Base-by-base conservation (phyloP, 2,113 vertebrate species). In the Gopherus flavomarginatus region DNA sequence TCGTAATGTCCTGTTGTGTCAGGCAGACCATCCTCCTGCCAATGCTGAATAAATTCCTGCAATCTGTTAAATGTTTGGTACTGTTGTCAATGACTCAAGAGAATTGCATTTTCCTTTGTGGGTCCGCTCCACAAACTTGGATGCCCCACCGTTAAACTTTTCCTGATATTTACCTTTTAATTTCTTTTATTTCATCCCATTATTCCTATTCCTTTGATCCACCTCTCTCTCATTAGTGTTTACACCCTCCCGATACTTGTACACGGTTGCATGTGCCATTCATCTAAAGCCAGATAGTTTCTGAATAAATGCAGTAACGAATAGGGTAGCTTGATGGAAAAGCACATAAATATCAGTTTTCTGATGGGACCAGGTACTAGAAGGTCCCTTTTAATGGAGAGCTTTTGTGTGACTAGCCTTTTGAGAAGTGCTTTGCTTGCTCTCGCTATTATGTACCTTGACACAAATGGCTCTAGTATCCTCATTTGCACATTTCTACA, bases 401-500 rank as follows among this genome's bases (percentile, higher is more conserved):
- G 87, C 86, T 92, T 50, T 97, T 90, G 83, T 59, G 35, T 95
- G 96, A 85, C 92, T 95, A 94, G 96, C 54, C 83, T 93, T 17
- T 5, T 21, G 38, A 79, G 79, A 69, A 95, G 94, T 96, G 90
- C 93, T 50, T 57, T 88, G 90, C 85, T 83, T 92, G 57, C 86
- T 90, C 50, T 94, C 91, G 95, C 93, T 96, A 91, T 97, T 96
- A 87, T 96, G 44, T 53, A 89, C 85, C 11, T 62, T 95, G 83
- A 90, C 81, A 92, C 83, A 42, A 52, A 93, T 93, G 88, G 87
- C 79, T 92, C 86, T 94, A 90, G 38, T 94, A 78, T 95, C 93
- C 87, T 95, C 91, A 86, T 62, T 96, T 96, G 85, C 88, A 87
- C 94, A 92, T 97, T 97, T 98, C 94, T 97, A 90, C 92, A 96